Base-by-base conservation (phyloP, 2,888 invertebrate species). In the Tenodera sinensis region DNA sequence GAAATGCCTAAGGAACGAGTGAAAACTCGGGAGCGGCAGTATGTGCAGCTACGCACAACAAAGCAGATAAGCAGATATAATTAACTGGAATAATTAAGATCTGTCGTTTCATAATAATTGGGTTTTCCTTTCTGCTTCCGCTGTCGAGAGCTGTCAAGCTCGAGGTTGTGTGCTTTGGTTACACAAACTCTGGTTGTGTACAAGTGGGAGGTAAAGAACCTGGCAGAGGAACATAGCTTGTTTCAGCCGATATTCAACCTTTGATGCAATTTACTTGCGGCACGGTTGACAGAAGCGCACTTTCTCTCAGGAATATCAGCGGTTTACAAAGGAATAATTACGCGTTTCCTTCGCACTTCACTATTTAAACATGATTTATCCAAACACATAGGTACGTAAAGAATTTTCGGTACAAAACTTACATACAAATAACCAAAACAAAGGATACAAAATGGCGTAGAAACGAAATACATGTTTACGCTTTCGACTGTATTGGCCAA, bases 41-140 rank as follows among this genome's bases (percentile, higher is more conserved):
- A 71, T 71, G 54, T 71, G 54, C 54, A 71, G 54, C 54, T 71
- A 25, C 54, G 25, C 54, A 71, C 54, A 71, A 71, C 54, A 71
- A 71, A 71, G 54, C 54, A 71, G 54, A 71, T 71, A 28, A 84
- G 84, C 28, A 84, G 84, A 84, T 54, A 54, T 88, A 88, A 88
- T 88, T 88, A 88, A 88, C 88, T 88, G 83, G 27, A 42, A 83
- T 88, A 88, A 88, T 88, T 83, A 88, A 88, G 88, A 88, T 84
- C 28, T 25, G 28, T 84, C 84, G 84, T 84, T 84, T 84, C 30
- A 84, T 84, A 84, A 30, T 84, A 84, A 84, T 84, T 84, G 28
- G 34, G 30, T 28, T 84, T 84, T 84, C 30, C 30, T 25, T 83
- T 84, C 28, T 84, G 30, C 25, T 28, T 71, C 54, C 54, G 54